Evolutionary conservation across 2,888 invertebrate genomes (phyloP), one percentile per base, ranked within the genome.

Genomic region (Aromia moschata): DNA sequence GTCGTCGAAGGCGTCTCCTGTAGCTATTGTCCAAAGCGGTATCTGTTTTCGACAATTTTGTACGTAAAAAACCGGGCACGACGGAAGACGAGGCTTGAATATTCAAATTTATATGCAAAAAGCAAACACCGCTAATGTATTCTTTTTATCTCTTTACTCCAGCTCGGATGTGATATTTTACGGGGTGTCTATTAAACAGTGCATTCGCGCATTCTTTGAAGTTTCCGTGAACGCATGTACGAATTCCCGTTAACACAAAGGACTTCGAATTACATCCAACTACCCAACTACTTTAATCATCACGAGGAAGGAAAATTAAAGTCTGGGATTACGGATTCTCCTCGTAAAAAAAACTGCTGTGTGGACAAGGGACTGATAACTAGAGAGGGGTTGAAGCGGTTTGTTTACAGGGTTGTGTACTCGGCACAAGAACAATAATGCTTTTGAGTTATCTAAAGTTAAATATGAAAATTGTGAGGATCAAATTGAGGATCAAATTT

Each of bases 21-120:
- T n/a, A n/a, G n/a, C n/a, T n/a, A n/a, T n/a, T n/a, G n/a, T n/a
- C n/a, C n/a, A n/a, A n/a, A n/a, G n/a, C n/a, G n/a, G n/a, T n/a
- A n/a, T n/a, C n/a, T n/a, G n/a, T n/a, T n/a, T n/a, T n/a, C n/a
- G n/a, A n/a, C n/a, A n/a, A n/a, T n/a, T n/a, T n/a, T n/a, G n/a
- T n/a, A n/a, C n/a, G n/a, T 44, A 14, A 52, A 44, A 56, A 51
- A 49, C 38, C 45, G 16, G 25, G 30, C 14, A 16, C 20, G 9
- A 30, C 33, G 36, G 37, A 31, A 52, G 51, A 38, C 30, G 17
- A 45, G 43, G 52, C 57, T 51, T 57, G 57, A 44, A 44, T 44
- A 57, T 57, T 57, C 40, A 57, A 52, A 57, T 57, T 57, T 57
- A 57, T 57, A 52, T 40, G 44, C 30, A 4, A 44, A n/a, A 51